phyloP scores from a whole-genome alignment of 1,140 invertebrate genomes.

The Planococcus citri region DNA sequence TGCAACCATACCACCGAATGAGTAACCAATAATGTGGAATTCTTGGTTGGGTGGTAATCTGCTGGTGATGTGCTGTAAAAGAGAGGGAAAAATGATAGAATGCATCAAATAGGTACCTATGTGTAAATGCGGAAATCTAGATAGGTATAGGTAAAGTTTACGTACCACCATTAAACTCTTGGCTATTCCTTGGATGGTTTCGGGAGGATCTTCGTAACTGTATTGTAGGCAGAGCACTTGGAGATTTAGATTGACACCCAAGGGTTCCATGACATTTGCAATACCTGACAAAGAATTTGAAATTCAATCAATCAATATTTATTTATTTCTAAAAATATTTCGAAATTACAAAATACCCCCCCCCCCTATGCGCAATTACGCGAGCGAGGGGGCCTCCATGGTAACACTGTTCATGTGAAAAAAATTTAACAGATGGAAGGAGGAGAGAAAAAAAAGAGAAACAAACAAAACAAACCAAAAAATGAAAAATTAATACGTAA shows the following conservation, averaged over 20 bases:
- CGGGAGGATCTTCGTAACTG: slow-evolving; percentile 32
- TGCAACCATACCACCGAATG: slow-evolving; percentile 46
- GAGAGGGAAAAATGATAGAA: neutral
- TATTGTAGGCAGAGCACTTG: slow-evolving; percentile 56
- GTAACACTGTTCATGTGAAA: no score
- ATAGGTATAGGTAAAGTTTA: slow-evolving; percentile 22
- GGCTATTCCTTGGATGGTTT: slow-evolving; percentile 30
- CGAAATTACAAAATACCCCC: no score
- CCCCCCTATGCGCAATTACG: no score
- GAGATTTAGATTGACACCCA: slow-evolving; percentile 44
- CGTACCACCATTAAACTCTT: slow-evolving; percentile 34
- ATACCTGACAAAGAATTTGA: slow-evolving; percentile 31
- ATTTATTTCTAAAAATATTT: no score
- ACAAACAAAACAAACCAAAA: no score
- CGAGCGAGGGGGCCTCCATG: no score
- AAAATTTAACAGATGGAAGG: no score
- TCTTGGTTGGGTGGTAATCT: slow-evolving; percentile 32
- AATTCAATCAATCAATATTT: neutral
- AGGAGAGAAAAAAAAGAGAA: no score
- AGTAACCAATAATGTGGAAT: slow-evolving; percentile 50
- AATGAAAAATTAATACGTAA: no score
- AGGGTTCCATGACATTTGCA: slow-evolving; percentile 41
- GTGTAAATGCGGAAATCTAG: neutral
- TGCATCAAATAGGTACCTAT: neutral
- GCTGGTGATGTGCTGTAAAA: slow-evolving; percentile 32